Base-by-base conservation (phyloP, 2,113 vertebrate species). In the Gobius niger region DNA sequence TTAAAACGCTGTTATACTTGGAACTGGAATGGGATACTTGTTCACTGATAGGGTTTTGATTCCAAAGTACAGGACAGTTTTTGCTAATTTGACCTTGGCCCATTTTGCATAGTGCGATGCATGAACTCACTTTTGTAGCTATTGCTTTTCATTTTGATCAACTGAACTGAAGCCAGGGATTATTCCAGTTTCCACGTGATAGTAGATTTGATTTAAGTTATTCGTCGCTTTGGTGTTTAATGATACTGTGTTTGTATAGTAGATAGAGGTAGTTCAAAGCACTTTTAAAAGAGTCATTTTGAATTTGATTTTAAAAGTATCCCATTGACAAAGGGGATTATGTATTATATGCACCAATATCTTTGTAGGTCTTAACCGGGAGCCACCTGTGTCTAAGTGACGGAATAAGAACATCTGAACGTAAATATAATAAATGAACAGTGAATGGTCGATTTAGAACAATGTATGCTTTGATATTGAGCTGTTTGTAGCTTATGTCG, bases 31-130 rank as follows among this genome's bases (percentile, higher is more conserved):
- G 24, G 24, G 24, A 34, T 24, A 3, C 24, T 24, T 24, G 24
- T 24, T 24, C 24, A 24, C 24, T 24, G 24, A 46, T 7, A 7
- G 4, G 44, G 5, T 50, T 6, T 50, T 14, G 15, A 16, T 41
- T 63, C 40, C 53, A 12, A 46, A 70, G 44, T 63, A 46, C 44
- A 11, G 42, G 44, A 63, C 18, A 19, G 60, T 66, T 85, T 74
- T 72, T 63, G 76, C 69, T 67, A 44, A 60, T 0, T 2, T 56
- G 83, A 80, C 80, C 85, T 80, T 82, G 76, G 80, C 77, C 82
- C 68, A 68, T 44, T 82, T 87, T 65, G 44, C 13, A 47, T 63
- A 51, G 68, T n/a, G 62, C 41, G 65, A 67, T 65, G 77, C 77
- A 70, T 60, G 40, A 70, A 67, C 61, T 65, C 14, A 50, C 63